These are phyloP conservation scores for Furcula furcula DNA, from an alignment of 2,888 invertebrate species.

Conservation along the genomic window DNA sequence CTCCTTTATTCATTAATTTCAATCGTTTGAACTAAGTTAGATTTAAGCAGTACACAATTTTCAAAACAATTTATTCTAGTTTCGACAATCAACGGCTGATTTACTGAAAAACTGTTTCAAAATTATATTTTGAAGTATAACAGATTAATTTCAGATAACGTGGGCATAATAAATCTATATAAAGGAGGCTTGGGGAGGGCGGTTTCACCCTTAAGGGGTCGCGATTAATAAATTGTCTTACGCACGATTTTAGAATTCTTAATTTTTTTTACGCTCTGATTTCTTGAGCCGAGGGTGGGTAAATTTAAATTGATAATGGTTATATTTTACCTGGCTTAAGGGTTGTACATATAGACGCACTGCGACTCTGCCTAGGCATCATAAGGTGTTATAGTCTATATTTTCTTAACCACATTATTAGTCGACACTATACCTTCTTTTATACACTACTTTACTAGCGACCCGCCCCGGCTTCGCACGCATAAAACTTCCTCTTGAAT, in stretches of 20 bases:
- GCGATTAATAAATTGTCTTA: conserved; percentile 2
- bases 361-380: too few relatives aligned
- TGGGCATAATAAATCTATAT: conserved; percentile 16
- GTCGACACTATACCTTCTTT: too few relatives aligned
- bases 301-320: neutral
- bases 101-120: neutral
- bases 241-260: neutral
- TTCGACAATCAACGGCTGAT: neutral
- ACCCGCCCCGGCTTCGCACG: too few relatives aligned
- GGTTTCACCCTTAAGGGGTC: neutral
- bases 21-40: too few relatives aligned
- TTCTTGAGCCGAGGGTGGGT: neutral
- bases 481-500: too few relatives aligned
- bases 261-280: neutral
- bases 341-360: too few relatives aligned
- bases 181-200: neutral
- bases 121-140: neutral
- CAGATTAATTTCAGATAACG: conserved; percentile 31
- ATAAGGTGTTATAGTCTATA: too few relatives aligned
- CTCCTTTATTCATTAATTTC: too few relatives aligned
- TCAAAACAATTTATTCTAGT: neutral
- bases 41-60: too few relatives aligned
- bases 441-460: too few relatives aligned
- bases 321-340: neutral
- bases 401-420: too few relatives aligned